Base-by-base conservation (phyloP, 1,140 invertebrate species). In the Kradibia gibbosae region DNA sequence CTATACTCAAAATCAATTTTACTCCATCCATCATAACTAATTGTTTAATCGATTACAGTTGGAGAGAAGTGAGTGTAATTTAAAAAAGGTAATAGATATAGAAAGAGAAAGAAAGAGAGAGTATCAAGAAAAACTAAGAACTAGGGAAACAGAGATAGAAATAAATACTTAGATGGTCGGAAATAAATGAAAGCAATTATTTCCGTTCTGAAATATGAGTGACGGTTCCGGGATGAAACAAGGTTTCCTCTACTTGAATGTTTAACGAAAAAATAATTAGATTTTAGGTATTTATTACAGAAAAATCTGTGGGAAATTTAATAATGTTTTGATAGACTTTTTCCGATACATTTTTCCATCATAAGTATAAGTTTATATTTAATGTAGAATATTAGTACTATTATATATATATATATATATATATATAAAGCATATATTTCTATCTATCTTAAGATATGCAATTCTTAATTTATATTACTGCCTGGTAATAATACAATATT, bases 181-280 rank as follows among this genome's bases (percentile, higher is more conserved):
- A n/a, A n/a, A n/a, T n/a, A n/a, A n/a, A n/a, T n/a, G n/a, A n/a
- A n/a, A n/a, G 65, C 60, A 45, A 84, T 83, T 84, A 83, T 65
- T 79, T 72, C 75, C 81, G 84, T 83, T 82, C 82, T 55, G 65
- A 78, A 50, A 57, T 53, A 70, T 78, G 53, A 77, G 57, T 57
- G 74, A 60, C 28, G 57, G 55, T 34, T 60, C 42, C 60, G 22
- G 15, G 34, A 42, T 36, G 71, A 60, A 62, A 50, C 22, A 10
- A 4, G 34, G 34, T 48, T 45, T 48, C 39, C 36, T 1, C 22
- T 62, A 62, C 25, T 62, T 13, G n/a, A 28, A 31, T 3, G n/a
- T n/a, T n/a, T n/a, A n/a, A n/a, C n/a, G n/a, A n/a, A n/a, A n/a
- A n/a, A n/a, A n/a, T n/a, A n/a, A n/a, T n/a, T n/a, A n/a, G n/a